Base-by-base conservation (phyloP, 2,113 vertebrate species). In the Tricholaema leucomelas region DNA sequence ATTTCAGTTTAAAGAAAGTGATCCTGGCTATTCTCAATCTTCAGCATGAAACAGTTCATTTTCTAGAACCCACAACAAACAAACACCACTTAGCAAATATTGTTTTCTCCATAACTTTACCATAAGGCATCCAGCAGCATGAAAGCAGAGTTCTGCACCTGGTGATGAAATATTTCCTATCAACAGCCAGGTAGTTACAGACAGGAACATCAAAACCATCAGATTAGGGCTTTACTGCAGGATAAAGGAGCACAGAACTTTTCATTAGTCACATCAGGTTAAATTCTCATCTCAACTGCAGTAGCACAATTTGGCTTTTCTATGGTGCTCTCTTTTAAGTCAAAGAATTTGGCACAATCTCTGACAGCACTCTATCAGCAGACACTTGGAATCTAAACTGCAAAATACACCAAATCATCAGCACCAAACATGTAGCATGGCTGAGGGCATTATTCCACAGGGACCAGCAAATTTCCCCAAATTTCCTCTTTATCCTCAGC, bases 71-170 rank as follows among this genome's bases (percentile, higher is more conserved):
- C 54, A 55, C 54, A 55, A 55, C 63, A 65, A 44, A 10, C 71
- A 88, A 84, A 74, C 60, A 87, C 9, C 19, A 5, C 16, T 48
- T 78, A 50, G 44, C 25, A 69, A 83, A 60, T 30, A 36, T 4
- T 85, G 76, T 88, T 93, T 93, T 80, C 80, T 73, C 61, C 30
- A 77, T 73, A 91, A 91, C 48, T 90, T 84, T 54, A 85, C 89
- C 78, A 73, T 28, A 72, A 90, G 94, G 6, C 0, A 85, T 69
- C 70, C 74, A 81, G 71, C 66, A 75, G 71, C 77, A 72, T 35
- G 66, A 93, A 92, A 88, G 70, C 61, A 73, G 33, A 54, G 18
- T 33, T 94, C 66, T 88, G 66, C 70, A 90, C 83, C 65, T 86
- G 77, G 58, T 46, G 35, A 64, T 75, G 27, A 83, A 84, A n/a